Conservation (phyloP, 2,888 invertebrate species). For the Bombyx huttoni region DNA sequence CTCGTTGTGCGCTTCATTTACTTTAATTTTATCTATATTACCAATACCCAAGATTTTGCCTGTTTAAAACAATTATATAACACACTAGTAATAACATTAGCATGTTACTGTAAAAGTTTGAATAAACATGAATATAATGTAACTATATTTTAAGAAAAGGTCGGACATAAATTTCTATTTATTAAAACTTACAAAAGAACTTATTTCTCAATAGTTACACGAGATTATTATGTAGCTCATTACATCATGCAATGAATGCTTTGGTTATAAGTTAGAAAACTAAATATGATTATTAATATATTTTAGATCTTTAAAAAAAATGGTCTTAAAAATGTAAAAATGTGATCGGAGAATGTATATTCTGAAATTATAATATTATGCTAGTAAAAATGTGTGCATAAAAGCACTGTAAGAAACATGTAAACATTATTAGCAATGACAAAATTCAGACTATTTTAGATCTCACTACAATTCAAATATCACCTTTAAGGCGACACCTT, state of each 20-base stretch:
- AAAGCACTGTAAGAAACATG: background rate
- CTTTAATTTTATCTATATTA: background rate
- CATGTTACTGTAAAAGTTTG: background rate
- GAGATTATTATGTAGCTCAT: no score
- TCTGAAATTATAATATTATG: background rate
- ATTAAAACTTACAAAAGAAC: no score
- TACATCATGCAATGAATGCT: background rate
- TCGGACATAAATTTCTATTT: no score
- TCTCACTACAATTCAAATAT: background rate
- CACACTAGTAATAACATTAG: background rate
- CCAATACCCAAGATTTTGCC: background rate
- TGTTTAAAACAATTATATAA: background rate
- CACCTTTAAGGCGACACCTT: background rate
- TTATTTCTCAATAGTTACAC: no score
- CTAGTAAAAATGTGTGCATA: background rate
- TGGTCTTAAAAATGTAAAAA: background rate
- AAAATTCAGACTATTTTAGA: background rate
- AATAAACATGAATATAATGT: no score
- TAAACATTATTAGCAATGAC: background rate
- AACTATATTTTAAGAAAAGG: no score
- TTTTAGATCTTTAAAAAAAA: background rate
- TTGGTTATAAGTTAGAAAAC: background rate
- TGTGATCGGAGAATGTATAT: background rate
- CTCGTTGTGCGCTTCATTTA: background rate
- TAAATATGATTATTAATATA: background rate